A percentile compares a stretch with the other conserved stretches of the same genome.
These are phyloP conservation scores for Orchesella flavescens DNA, from an alignment of 2,888 invertebrate genomes.

Conservation along the genomic window DNA sequence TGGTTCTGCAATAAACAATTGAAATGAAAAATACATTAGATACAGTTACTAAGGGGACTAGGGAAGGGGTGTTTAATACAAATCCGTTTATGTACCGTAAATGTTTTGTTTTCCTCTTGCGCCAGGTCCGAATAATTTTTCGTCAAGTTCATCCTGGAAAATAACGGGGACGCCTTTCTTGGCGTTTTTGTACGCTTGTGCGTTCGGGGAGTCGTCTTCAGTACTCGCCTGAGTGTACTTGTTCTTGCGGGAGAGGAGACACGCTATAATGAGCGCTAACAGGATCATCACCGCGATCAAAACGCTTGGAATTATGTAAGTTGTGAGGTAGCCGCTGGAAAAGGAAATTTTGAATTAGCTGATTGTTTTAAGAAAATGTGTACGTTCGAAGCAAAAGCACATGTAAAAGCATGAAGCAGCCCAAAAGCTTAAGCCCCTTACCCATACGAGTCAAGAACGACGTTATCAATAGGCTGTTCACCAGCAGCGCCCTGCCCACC, in stretches of 20 bases:
- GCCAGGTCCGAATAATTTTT: slow-evolving; percentile 78
- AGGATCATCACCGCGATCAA: slow-evolving; percentile 91
- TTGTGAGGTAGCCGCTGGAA: slow-evolving; percentile 77
- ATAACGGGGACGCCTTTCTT: slow-evolving; percentile 89
- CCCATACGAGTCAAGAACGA: slow-evolving; percentile 22
- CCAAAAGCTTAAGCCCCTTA: slow-evolving; percentile 73
- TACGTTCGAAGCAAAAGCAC: too few species aligned
- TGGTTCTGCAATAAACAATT: slow-evolving; percentile 3
- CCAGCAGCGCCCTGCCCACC: neutral
- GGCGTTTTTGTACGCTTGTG: slow-evolving; percentile 44
- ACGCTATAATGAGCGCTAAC: slow-evolving; percentile 89
- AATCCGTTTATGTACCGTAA: neutral
- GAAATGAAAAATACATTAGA: neutral
- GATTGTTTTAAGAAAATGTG: too few species aligned
- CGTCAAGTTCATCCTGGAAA: slow-evolving; percentile 96
- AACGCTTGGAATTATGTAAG: slow-evolving; percentile 90
- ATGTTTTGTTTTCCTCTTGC: neutral
- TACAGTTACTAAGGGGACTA: too few species aligned
- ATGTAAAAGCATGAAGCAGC: neutral
- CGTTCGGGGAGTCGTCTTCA: slow-evolving; percentile 39
- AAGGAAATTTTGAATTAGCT: slow-evolving; percentile 74
- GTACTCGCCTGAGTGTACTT: slow-evolving; percentile 54
- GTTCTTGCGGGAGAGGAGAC: slow-evolving; percentile 87
- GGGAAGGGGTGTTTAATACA: neutral
- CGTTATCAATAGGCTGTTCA: slow-evolving; percentile 11